Conservation (phyloP, 1,140 invertebrate species). For the Neodiprion fabricii region DNA sequence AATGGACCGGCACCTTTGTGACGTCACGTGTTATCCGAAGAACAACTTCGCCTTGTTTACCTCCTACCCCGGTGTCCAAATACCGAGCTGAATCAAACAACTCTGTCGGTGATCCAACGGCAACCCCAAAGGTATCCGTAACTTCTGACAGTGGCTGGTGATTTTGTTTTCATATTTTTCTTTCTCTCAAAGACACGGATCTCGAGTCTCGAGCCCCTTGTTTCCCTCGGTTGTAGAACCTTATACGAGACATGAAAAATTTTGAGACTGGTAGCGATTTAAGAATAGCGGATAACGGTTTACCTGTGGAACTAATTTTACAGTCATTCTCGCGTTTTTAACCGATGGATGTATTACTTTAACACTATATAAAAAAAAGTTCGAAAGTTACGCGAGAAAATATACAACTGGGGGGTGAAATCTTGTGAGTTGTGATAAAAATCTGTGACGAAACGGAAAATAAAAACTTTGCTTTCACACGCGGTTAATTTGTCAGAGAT, state of each 20-base stretch:
- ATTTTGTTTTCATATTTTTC: background rate
- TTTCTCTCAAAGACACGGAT: too few species aligned
- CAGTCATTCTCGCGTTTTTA: too few species aligned
- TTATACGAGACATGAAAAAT: too few species aligned
- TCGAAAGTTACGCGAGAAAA: too few species aligned
- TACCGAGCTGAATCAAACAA: background rate
- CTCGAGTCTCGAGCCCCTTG: too few species aligned
- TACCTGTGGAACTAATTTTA: too few species aligned
- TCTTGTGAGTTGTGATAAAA: background rate
- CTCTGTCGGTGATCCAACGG: background rate
- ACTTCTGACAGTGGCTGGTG: background rate
- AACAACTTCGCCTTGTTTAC: slow-evolving; percentile 1
- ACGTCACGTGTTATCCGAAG: background rate
- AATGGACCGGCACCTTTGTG: slow-evolving; percentile 2
- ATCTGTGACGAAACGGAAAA: background rate
- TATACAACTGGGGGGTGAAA: background rate
- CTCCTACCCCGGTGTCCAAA: background rate
- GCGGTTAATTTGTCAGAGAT: background rate
- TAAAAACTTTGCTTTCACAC: slow-evolving; percentile 5
- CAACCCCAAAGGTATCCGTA: background rate
- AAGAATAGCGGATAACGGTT: too few species aligned
- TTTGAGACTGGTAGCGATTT: too few species aligned
- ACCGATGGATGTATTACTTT: too few species aligned
- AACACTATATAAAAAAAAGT: too few species aligned
- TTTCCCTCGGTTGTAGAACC: too few species aligned